Evolutionary conservation across 1,140 invertebrate species (phyloP).

Genomic region (Bombus turneri): DNA sequence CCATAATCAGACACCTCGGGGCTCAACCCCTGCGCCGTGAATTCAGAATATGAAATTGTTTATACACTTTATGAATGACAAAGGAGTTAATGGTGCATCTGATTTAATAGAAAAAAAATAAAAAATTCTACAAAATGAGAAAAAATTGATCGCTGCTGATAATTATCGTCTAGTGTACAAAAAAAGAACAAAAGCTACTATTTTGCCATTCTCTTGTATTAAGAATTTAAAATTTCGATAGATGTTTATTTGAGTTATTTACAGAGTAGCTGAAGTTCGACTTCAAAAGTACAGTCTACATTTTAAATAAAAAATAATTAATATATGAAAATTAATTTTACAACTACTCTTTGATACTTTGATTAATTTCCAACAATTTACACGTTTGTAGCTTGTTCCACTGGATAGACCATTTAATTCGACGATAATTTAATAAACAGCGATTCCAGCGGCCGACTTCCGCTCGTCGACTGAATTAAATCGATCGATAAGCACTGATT

Average conservation of each 20-base stretch:
- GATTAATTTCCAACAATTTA: neutral
- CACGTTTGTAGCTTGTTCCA: neutral
- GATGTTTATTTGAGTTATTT: too few relatives aligned
- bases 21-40: neutral
- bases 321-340: neutral
- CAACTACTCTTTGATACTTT: neutral
- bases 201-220: neutral
- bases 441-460: neutral
- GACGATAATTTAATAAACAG: conserved; percentile 34
- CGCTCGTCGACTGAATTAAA: conserved; percentile 16
- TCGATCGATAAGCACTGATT: conserved; percentile 36
- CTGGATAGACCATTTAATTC: too few relatives aligned
- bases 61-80: neutral
- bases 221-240: neutral
- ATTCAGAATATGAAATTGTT: neutral
- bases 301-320: neutral
- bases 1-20: neutral
- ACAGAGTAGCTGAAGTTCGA: too few relatives aligned
- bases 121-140: too few relatives aligned
- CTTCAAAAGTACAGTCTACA: neutral
- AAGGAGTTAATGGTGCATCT: neutral
- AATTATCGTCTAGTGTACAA: too few relatives aligned
- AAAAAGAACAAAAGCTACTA: neutral
- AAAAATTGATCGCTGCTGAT: too few relatives aligned
- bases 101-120: too few relatives aligned